Percentiles rank a stretch among this genome's conserved stretches.
phyloP scores from a whole-genome alignment of 1,140 invertebrate genomes.

The Solenopsis invicta region DNA sequence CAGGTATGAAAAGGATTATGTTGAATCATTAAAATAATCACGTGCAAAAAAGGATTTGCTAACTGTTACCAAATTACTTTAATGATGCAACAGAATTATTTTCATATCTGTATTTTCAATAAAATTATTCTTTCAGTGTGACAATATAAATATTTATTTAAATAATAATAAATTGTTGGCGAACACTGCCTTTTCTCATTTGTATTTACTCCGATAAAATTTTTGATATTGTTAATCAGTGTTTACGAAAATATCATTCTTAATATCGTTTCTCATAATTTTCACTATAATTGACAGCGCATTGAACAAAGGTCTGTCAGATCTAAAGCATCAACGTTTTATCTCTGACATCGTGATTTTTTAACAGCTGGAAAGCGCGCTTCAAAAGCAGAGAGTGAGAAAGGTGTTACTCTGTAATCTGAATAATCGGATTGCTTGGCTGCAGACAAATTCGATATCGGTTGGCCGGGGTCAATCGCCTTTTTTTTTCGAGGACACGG shows the following conservation, averaged over 20 bases:
- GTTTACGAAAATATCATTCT: neutral
- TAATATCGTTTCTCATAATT: neutral
- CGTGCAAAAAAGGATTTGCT: too few species aligned
- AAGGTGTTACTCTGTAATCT: constrained; percentile 13
- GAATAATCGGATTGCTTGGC: constrained; percentile 13
- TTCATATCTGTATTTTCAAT: too few species aligned
- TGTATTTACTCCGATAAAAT: neutral
- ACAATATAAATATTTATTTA: neutral
- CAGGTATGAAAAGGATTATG: too few species aligned
- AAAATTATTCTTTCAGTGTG: too few species aligned
- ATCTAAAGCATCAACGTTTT: neutral
- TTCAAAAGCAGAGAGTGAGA: neutral
- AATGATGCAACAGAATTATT: too few species aligned
- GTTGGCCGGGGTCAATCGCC: constrained; percentile 30
- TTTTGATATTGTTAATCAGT: neutral
- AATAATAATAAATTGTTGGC: neutral
- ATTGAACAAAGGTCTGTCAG: neutral
- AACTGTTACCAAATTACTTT: too few species aligned
- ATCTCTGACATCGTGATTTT: neutral
- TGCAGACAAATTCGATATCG: constrained; percentile 45
- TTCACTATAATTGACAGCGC: neutral
- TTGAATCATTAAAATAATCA: too few species aligned
- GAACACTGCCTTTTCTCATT: neutral
- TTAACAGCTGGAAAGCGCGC: neutral
- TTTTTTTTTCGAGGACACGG: constrained; percentile 3